Evolutionary conservation across 2,113 vertebrate species (phyloP), one percentile per base, ranked within the genome.

Genomic region (Mesitornis unicolor): DNA sequence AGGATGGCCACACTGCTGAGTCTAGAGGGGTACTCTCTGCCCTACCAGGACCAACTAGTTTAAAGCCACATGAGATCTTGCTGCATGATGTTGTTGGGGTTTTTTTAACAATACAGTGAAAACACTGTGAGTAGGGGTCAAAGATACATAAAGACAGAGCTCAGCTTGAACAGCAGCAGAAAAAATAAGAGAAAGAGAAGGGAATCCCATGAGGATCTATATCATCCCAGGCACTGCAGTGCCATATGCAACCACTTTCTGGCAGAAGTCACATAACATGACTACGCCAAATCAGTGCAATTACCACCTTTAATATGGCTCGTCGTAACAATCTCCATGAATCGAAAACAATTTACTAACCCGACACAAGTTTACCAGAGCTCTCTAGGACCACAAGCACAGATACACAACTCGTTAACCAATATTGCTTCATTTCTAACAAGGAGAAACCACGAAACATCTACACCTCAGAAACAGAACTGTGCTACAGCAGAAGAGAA

Each of bases 1-100:
- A 1, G n/a, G n/a, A n/a, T 0, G 0, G 45, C 24, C 28, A 28
- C 0, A 4, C 43, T 10, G 16, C 51, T 59, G 43, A 50, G 47
- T 36, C 10, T 0, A 25, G 50, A 65, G n/a, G 13, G 6, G 67
- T 11, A 4, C 40, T 29, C 1, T 0, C 29, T n/a, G n/a, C n/a
- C 71, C 40, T 10, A 14, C 20, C 54, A 65, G 50, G 53, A 84
- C 45, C 67, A 48, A 81, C 16, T 35, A 56, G 26, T 35, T 64
- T 29, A 56, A 71, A 73, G 63, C 53, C 73, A 76, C 57, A 7
- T 11, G 11, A 60, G 31, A 87, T 11, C 73, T 48, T 11, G 16
- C 24, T 15, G 56, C 25, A 4, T 4, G 3, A 36, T 38, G 57
- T 2, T n/a, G n/a, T n/a, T n/a, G n/a, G n/a, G n/a, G n/a, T 35